Evolutionary conservation across 2,888 invertebrate species (phyloP).

Genomic region (Sturmia bella): DNA sequence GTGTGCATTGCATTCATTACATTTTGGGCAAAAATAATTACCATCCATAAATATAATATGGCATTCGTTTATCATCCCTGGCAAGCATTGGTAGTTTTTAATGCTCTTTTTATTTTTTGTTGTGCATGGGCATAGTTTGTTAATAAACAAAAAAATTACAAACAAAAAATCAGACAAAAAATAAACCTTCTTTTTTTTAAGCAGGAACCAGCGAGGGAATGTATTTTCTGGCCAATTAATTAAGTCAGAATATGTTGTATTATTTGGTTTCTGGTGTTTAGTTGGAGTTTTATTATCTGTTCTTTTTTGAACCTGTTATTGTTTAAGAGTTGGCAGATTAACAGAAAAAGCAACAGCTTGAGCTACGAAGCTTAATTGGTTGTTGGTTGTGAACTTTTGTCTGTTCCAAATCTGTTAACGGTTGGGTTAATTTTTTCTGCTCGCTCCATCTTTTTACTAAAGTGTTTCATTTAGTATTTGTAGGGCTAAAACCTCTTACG

Average conservation of each 20-base stretch:
- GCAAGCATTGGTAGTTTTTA: slow-evolving; percentile 54
- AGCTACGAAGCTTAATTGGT: slow-evolving; percentile 67
- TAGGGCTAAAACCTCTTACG: slow-evolving; percentile 42
- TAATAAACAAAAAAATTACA: no score
- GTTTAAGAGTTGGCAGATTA: background rate
- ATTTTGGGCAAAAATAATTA: no score
- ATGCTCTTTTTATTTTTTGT: slow-evolving; percentile 28
- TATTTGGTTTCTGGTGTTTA: slow-evolving; percentile 64
- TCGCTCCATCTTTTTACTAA: background rate
- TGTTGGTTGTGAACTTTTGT: slow-evolving; percentile 61
- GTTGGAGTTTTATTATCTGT: slow-evolving; percentile 26
- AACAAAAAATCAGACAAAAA: background rate
- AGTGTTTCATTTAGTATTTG: slow-evolving; percentile 61
- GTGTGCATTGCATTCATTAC: no score
- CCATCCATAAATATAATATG: no score
- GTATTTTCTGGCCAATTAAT: slow-evolving; percentile 72
- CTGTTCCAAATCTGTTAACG: slow-evolving; percentile 46
- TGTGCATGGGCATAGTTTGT: slow-evolving; percentile 51
- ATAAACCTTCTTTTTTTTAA: background rate
- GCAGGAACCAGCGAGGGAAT: slow-evolving; percentile 48
- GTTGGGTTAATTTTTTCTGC: background rate
- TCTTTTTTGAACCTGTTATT: background rate
- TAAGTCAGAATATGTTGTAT: slow-evolving; percentile 71
- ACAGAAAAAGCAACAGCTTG: slow-evolving; percentile 10
- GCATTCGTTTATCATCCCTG: no score